phyloP scores from a whole-genome alignment of 2,113 vertebrate species.

The Eolophus roseicapilla region DNA sequence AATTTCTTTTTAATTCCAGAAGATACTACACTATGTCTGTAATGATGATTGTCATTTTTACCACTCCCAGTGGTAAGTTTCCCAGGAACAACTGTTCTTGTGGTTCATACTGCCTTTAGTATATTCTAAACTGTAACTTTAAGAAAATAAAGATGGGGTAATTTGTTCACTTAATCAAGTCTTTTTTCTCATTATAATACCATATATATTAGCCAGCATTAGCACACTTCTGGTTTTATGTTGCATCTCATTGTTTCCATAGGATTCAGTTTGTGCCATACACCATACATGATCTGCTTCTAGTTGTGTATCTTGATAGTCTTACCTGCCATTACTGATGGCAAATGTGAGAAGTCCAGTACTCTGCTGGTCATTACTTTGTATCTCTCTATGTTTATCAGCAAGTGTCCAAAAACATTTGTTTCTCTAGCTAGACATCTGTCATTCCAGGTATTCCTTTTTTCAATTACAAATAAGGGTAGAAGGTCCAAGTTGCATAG shows the following conservation, averaged over 20 bases:
- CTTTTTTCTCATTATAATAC: neutral
- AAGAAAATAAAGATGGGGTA: neutral
- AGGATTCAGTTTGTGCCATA: neutral
- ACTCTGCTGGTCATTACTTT: neutral
- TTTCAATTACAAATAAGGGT: neutral
- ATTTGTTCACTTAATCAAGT: neutral
- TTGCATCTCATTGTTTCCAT: neutral
- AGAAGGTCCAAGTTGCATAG: neutral
- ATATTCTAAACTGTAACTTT: neutral
- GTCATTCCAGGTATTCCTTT: neutral
- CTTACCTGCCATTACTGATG: neutral
- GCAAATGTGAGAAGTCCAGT: neutral
- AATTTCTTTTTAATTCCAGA: neutral
- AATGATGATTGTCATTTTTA: neutral
- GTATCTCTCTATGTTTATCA: neutral
- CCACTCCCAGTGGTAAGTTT: neutral
- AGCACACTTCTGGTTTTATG: neutral
- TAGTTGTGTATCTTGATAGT: neutral
- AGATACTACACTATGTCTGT: neutral
- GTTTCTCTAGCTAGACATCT: neutral
- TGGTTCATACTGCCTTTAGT: neutral
- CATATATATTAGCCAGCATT: neutral
- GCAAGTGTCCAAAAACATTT: neutral
- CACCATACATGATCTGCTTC: neutral
- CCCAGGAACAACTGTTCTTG: neutral